Conservation (phyloP, 1,140 invertebrate genomes). For the Tetragnatha versicolor region DNA sequence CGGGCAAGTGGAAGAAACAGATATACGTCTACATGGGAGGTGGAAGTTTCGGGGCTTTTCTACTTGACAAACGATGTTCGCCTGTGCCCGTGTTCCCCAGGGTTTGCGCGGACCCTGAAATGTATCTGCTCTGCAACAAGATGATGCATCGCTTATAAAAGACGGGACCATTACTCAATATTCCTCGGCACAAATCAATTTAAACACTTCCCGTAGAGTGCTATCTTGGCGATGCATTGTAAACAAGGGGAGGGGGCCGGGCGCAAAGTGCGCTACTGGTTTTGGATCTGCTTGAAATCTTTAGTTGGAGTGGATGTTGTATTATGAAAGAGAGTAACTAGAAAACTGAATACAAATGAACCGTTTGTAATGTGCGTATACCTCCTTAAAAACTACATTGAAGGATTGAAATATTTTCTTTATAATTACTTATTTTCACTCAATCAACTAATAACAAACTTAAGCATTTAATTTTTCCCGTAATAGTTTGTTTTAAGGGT, state of each 20-base stretch:
- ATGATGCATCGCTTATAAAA: slow-evolving; percentile 56
- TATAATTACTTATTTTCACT: too few relatives aligned
- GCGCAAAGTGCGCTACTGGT: neutral
- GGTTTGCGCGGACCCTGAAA: slow-evolving; percentile 46
- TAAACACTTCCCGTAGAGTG: slow-evolving; percentile 54
- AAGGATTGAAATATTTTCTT: too few relatives aligned
- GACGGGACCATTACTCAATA: slow-evolving; percentile 54
- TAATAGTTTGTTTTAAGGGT: too few relatives aligned
- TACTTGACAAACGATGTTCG: slow-evolving; percentile 52
- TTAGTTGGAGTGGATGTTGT: neutral
- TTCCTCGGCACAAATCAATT: slow-evolving; percentile 52
- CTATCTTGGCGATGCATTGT: slow-evolving; percentile 48
- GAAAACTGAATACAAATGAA: too few relatives aligned
- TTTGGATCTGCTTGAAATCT: neutral
- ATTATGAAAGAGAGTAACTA: neutral
- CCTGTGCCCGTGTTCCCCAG: slow-evolving; percentile 34
- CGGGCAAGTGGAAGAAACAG: slow-evolving; percentile 2
- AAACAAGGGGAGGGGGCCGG: slow-evolving; percentile 23
- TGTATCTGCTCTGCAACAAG: slow-evolving; percentile 37
- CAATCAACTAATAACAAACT: too few relatives aligned
- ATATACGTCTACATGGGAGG: too few relatives aligned
- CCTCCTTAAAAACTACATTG: too few relatives aligned
- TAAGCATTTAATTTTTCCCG: too few relatives aligned
- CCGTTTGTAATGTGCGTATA: too few relatives aligned
- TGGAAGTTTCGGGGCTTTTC: slow-evolving; percentile 4